Base-by-base conservation (phyloP, 1,140 invertebrate species). In the Pogonognathellus flavescens region DNA sequence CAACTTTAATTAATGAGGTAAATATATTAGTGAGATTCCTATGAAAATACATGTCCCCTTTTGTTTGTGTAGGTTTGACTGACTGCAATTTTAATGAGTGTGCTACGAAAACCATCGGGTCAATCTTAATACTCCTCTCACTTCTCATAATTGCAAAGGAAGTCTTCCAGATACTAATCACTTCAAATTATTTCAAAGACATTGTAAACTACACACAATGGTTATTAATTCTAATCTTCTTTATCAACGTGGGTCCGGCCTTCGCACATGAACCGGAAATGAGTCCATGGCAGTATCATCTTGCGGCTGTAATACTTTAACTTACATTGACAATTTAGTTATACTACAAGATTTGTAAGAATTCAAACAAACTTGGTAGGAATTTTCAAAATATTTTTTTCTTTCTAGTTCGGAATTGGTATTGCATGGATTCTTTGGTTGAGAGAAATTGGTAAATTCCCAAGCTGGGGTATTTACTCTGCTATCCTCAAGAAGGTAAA, bases 391-490 rank as follows among this genome's bases (percentile, higher is more conserved):
- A 85, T 82, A 53, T 16, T 80, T 6, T 31, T 82, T 70, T n/a
- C 6, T 53, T 80, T 6, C 0, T 14, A 86, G 85, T 49, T 83
- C 59, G 84, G 84, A 59, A 66, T 85, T n/a, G 84, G 84, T 41
- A 10, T 85, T 11, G 86, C 83, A 14, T 87, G 86, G 86, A 80
- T 84, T n/a, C 53, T 87, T 8, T 82, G 80, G n/a, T 49, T 87
- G 1, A 55, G 84, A 18, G 86, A 87, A 87, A 66, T 85, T 2
- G 86, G 70, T 16, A 84, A 85, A 60, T 55, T 85, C 16, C 86
- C 86, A 7, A 70, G 59, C 11, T 87, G 72, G 62, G 84, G 83
- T 5, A 87, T 81, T 31, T 87, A 87, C 72, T 80, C 59, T 0
- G 84, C 41, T 59, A 70, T 80, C 18, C 70, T 80, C 10, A 53